Evolutionary conservation across 2,797 vertebrate genomes (phyloP).

Genomic region (Sebastiscus albofasciatus): DNA sequence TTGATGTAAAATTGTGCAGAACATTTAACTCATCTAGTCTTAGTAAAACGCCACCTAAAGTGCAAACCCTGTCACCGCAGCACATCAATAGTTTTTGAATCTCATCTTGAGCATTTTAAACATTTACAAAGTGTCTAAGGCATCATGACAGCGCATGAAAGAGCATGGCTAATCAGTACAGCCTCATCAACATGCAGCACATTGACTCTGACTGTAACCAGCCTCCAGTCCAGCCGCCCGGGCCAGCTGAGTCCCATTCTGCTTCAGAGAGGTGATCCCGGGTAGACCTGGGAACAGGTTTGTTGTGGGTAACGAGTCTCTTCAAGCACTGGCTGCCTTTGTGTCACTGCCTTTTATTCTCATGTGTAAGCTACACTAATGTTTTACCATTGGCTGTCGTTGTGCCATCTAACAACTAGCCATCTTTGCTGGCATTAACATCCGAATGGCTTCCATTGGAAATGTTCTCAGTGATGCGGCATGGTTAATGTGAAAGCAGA

Average conservation of each 20-base stretch:
- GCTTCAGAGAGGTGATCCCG: conserved; percentile 31
- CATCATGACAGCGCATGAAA: conserved; percentile 64
- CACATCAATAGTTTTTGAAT: conserved; percentile 4
- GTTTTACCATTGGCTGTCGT: conserved; percentile 56
- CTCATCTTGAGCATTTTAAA: conserved; percentile 25
- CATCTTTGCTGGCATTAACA: conserved; percentile 66
- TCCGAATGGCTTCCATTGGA: conserved; percentile 71
- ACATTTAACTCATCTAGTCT: neutral
- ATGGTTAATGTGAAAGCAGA: conserved; percentile 56
- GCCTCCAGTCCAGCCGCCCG: conserved; percentile 16
- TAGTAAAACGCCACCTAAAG: neutral
- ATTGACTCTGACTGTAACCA: conserved; percentile 18
- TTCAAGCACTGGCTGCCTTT: conserved; percentile 64
- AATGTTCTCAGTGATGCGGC: conserved; percentile 59
- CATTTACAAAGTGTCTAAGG: conserved; percentile 19
- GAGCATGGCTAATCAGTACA: conserved; percentile 65
- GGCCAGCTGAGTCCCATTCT: neutral
- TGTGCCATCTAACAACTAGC: conserved; percentile 59
- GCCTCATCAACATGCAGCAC: conserved; percentile 44
- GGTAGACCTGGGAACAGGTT: conserved; percentile 57
- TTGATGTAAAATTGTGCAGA: neutral
- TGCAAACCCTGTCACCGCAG: neutral
- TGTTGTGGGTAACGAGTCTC: conserved; percentile 47
- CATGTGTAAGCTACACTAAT: conserved; percentile 51
- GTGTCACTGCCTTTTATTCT: conserved; percentile 56